Evolutionary conservation across 2,888 invertebrate genomes (phyloP).

Genomic region (Epirrhoe alternata): DNA sequence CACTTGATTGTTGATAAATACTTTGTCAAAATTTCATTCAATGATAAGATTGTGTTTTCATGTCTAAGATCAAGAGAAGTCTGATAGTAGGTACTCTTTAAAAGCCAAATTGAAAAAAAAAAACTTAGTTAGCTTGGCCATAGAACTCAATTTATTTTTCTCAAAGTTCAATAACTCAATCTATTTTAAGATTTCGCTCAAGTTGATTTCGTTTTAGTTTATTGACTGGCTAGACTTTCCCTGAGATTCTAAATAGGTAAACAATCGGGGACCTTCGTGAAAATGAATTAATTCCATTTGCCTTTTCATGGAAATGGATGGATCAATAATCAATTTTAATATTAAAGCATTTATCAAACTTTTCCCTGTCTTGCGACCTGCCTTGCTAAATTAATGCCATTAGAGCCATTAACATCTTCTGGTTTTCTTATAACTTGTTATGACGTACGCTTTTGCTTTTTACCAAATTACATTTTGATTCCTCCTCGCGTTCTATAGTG

Average conservation of each 20-base stretch:
- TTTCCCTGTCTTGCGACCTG: constrained; percentile 34
- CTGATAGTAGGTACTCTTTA: constrained; percentile 10
- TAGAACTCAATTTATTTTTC: constrained; percentile 28
- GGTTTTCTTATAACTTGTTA: constrained; percentile 54
- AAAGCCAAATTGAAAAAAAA: constrained; percentile 15
- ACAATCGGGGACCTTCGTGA: constrained; percentile 24
- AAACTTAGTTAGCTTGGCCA: neutral
- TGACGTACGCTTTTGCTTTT: constrained; percentile 50
- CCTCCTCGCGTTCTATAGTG: constrained; percentile 43
- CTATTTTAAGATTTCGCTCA: constrained; percentile 30
- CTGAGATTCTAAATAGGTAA: constrained; percentile 26
- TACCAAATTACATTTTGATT: constrained; percentile 64
- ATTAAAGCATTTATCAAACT: constrained; percentile 21
- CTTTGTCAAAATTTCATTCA: neutral
- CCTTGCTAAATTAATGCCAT: constrained; percentile 50
- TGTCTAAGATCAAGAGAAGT: constrained; percentile 2
- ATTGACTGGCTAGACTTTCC: constrained; percentile 30
- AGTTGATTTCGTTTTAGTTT: constrained; percentile 36
- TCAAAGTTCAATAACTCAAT: constrained; percentile 44
- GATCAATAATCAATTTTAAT: constrained; percentile 5
- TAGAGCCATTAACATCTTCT: constrained; percentile 48
- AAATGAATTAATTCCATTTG: constrained; percentile 16
- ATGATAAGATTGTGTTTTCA: constrained; percentile 15
- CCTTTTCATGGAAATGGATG: neutral
- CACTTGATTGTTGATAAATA: constrained; percentile 14